Evolutionary conservation across 2,797 vertebrate species (phyloP).

Genomic region (Scyliorhinus canicula): DNA sequence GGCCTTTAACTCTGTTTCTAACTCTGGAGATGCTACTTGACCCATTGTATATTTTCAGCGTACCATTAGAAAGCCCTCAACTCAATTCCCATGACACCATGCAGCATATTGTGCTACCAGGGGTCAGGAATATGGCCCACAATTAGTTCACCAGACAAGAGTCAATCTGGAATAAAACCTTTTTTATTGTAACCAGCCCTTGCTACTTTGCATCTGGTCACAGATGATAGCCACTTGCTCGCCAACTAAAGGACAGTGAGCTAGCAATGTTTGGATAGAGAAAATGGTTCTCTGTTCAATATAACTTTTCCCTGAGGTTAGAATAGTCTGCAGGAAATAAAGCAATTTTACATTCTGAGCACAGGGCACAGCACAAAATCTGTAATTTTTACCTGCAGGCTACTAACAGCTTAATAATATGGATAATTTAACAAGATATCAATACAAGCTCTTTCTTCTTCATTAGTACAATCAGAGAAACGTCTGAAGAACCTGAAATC

Average conservation of each 20-base stretch:
- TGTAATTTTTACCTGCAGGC: not conserved
- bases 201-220: too few species aligned
- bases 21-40: too few species aligned
- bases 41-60: too few species aligned
- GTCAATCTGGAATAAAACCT: not conserved
- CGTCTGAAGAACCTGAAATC: not conserved
- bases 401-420: not conserved
- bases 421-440: slow-evolving; percentile 17
- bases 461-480: not conserved
- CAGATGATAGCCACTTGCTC: not conserved
- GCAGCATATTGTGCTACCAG: not conserved
- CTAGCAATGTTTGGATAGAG: not conserved
- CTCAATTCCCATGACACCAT: not conserved
- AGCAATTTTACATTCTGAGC: not conserved
- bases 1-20: too few species aligned
- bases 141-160: not conserved
- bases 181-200: not conserved
- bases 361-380: not conserved
- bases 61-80: not conserved
- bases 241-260: not conserved
- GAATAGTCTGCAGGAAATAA: not conserved
- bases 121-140: not conserved
- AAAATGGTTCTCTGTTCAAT: not conserved
- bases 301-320: not conserved
- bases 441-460: not conserved